Conservation (phyloP, 2,797 vertebrate genomes). For the Channallabes apus region DNA sequence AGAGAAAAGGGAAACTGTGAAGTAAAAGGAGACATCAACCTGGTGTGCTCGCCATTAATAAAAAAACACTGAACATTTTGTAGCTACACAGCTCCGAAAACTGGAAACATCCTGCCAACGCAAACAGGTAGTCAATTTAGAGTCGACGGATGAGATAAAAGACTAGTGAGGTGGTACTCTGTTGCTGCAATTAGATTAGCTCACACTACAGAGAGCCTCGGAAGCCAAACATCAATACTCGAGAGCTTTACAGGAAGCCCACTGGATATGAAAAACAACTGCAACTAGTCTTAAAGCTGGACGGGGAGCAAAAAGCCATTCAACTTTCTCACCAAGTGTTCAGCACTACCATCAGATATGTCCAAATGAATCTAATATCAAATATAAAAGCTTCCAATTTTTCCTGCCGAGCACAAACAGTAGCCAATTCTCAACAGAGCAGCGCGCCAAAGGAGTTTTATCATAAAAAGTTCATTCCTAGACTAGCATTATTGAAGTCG, state of each 20-base stretch:
- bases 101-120: constrained; percentile 90
- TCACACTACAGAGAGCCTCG: constrained; percentile 39
- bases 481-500: constrained; percentile 1
- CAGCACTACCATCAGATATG: neutral
- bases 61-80: constrained; percentile 84
- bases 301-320: constrained; percentile 8
- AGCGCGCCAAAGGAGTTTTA: neutral
- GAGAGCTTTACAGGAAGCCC: constrained; percentile 39
- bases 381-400: constrained; percentile 16
- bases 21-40: constrained; percentile 33
- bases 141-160: constrained; percentile 65
- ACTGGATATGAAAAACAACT: constrained; percentile 42
- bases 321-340: constrained; percentile 3
- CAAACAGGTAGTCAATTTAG: constrained; percentile 83
- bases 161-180: constrained; percentile 37
- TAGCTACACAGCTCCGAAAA: constrained; percentile 83
- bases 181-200: constrained; percentile 51
- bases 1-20: constrained; percentile 30
- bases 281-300: constrained; percentile 27
- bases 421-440: neutral
- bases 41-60: constrained; percentile 85
- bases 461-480: neutral
- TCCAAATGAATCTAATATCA: constrained; percentile 26
- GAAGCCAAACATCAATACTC: constrained; percentile 44
- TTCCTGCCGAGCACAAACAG: constrained; percentile 6